Evolutionary conservation across 2,888 invertebrate species (phyloP).

Genomic region (Harpagoxenus sublaevis): DNA sequence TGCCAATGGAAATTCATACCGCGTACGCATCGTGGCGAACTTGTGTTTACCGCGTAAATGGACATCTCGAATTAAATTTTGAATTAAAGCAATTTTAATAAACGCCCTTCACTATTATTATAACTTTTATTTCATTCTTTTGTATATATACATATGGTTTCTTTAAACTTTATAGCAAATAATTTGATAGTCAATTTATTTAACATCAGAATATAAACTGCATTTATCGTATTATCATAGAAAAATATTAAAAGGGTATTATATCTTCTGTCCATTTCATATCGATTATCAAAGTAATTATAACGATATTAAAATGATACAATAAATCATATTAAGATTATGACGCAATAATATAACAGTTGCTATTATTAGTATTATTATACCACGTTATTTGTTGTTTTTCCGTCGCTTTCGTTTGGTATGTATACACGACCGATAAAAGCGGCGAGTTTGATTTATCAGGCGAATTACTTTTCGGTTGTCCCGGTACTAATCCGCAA

Average conservation of each 20-base stretch:
- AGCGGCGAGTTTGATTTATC: conserved; percentile 23
- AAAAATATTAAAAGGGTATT: neutral
- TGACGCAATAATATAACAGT: neutral
- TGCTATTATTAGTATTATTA: neutral
- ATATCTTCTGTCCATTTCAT: neutral
- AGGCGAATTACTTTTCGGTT: conserved; percentile 38
- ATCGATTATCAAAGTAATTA: conserved; percentile 7
- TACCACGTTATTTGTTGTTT: neutral
- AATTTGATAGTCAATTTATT: conserved; percentile 12
- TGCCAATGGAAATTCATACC: conserved; percentile 37
- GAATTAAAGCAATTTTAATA: conserved; percentile 37
- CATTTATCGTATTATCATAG: neutral
- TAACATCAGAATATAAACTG: neutral
- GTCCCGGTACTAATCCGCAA: conserved; percentile 32
- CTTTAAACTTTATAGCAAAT: neutral
- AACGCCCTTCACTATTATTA: neutral
- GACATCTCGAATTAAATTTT: conserved; percentile 46
- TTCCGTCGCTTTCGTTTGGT: neutral
- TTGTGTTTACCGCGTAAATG: conserved; percentile 37
- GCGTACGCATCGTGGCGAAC: conserved; percentile 24
- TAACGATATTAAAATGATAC: conserved; percentile 5
- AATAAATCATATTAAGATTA: neutral
- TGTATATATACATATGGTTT: neutral
- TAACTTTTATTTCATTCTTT: neutral
- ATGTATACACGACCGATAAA: neutral